These are phyloP conservation scores for Nettapus auritus DNA, from an alignment of 2,113 vertebrate genomes.

Conservation along the genomic window DNA sequence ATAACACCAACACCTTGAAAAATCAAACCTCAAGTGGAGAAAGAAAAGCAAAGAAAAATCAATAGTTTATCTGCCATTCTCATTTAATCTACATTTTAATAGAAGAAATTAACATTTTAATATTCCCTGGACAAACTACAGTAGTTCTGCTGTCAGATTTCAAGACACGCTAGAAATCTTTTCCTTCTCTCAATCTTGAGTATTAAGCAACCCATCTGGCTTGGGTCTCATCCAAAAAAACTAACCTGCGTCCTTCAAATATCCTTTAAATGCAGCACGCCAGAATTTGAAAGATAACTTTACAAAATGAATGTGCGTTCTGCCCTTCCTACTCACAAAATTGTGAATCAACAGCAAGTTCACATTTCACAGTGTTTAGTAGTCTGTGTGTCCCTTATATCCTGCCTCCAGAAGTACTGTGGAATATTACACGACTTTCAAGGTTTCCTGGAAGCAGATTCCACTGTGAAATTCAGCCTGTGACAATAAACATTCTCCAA, in stretches of 20 bases:
- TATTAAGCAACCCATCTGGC: not conserved
- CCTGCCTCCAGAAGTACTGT: not conserved
- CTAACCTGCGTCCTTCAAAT: not conserved
- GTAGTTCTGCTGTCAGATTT: not conserved
- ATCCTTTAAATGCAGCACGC: not conserved
- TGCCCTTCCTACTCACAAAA: not conserved
- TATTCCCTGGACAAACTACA: slow-evolving; percentile 1
- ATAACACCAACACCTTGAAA: not conserved
- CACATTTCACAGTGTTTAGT: not conserved
- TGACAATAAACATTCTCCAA: not conserved
- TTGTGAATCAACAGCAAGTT: not conserved
- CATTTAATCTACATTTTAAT: not conserved
- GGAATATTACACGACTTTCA: not conserved
- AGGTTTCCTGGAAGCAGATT: not conserved
- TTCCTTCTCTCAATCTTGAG: not conserved
- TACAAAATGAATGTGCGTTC: not conserved
- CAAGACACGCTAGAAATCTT: not conserved
- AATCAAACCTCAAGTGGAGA: not conserved
- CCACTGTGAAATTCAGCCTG: not conserved
- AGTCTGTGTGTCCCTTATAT: not conserved
- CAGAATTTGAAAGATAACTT: not conserved
- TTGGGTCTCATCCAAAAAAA: not conserved
- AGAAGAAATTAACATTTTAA: slow-evolving; percentile 18
- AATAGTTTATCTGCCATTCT: slow-evolving; percentile 12
- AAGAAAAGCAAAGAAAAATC: not conserved